phyloP scores from a whole-genome alignment of 2,888 invertebrate genomes.

The Nycteola revayana region DNA sequence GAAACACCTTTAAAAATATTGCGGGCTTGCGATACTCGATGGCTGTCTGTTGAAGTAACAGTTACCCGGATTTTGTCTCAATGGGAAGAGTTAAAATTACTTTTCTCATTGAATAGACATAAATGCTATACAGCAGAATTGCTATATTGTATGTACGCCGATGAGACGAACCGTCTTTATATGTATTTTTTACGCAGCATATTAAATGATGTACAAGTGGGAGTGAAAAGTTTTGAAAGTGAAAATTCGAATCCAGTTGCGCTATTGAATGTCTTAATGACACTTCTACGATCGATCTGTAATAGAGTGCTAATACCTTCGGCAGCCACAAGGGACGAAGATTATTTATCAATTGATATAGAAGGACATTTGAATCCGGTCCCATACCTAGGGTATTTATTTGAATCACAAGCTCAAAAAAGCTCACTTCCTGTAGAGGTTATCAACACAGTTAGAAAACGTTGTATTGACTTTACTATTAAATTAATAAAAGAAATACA shows the following conservation, averaged over 20 bases:
- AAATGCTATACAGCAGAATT: slow-evolving; percentile 13
- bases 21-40: slow-evolving; percentile 6
- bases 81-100: slow-evolving; percentile 17
- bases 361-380: slow-evolving; percentile 17
- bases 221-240: slow-evolving; percentile 10
- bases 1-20: neutral
- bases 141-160: slow-evolving; percentile 5
- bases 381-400: slow-evolving; percentile 21
- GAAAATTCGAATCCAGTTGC: slow-evolving; percentile 6
- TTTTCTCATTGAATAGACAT: slow-evolving; percentile 10
- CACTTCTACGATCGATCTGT: slow-evolving; percentile 3
- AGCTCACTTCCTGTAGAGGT: neutral
- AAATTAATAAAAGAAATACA: slow-evolving; percentile 9
- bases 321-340: slow-evolving; percentile 21
- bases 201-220: slow-evolving; percentile 6
- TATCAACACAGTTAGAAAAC: neutral
- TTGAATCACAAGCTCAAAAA: slow-evolving; percentile 15
- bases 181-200: slow-evolving; percentile 4
- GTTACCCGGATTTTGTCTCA: slow-evolving; percentile 12
- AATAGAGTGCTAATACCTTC: slow-evolving; percentile 11
- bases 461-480: neutral
- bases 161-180: slow-evolving; percentile 7
- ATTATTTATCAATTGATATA: slow-evolving; percentile 17
- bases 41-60: slow-evolving; percentile 12
- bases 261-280: neutral